phyloP scores from a whole-genome alignment of 2,888 invertebrate species.

The Oscheius onirici region DNA sequence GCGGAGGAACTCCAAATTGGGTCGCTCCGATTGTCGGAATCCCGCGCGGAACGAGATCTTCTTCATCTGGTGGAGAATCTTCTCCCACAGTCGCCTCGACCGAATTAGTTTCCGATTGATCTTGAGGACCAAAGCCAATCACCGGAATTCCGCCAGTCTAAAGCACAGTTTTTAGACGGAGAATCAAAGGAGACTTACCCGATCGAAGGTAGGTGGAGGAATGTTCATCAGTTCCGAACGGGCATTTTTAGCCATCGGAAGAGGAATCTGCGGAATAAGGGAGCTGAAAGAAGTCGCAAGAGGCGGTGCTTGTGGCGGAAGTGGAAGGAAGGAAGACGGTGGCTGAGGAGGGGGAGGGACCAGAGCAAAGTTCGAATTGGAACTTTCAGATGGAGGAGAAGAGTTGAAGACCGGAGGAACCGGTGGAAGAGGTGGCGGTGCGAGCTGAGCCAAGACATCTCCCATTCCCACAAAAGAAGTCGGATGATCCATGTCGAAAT shows the following conservation, averaged over 20 bases:
- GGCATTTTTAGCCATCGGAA: slow-evolving; percentile 2
- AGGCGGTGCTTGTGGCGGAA: not conserved
- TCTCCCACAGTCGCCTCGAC: slow-evolving; percentile 20
- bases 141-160: slow-evolving; percentile 10
- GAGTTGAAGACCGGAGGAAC: no score
- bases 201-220: not conserved
- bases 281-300: not conserved
- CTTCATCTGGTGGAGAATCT: slow-evolving; percentile 14
- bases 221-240: not conserved
- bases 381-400: no score
- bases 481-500: slow-evolving; percentile 35
- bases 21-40: not conserved
- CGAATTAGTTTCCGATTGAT: slow-evolving; percentile 7
- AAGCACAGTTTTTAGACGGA: not conserved
- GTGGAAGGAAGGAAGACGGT: not conserved
- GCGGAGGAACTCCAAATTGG: not conserved
- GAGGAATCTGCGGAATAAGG: slow-evolving; percentile 10
- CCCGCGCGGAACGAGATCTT: not conserved
- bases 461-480: slow-evolving; percentile 10
- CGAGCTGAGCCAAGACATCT: not conserved
- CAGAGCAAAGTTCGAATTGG: no score
- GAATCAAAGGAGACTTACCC: not conserved
- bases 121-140: not conserved
- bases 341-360: not conserved
- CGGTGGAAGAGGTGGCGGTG: not conserved